Base-by-base conservation (phyloP, 2,888 invertebrate species). In the Cordilura impudica region DNA sequence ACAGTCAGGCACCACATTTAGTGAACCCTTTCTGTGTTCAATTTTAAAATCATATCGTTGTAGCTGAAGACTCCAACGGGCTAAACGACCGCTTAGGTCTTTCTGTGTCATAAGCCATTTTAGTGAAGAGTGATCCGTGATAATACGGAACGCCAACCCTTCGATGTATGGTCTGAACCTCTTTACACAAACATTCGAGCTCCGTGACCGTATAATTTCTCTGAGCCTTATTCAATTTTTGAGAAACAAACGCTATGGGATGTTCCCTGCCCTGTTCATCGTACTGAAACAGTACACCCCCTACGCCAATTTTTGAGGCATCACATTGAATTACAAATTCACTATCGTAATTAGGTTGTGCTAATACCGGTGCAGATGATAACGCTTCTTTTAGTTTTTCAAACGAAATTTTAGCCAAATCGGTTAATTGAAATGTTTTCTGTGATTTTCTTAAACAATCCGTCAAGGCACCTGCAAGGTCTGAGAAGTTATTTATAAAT, bases 141-240 rank as follows among this genome's bases (percentile, higher is more conserved):
- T n/a, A 21, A 47, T 8, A 16, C 76, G 18, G 45, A 83, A 82
- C 10, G 51, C 54, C 4, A 81, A 75, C 0, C 84, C 84, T 35
- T 81, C 77, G n/a, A 76, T 60, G 53, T 78, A 76, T 0, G 75
- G 51, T 18, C 75, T 39, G 26, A 81, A 78, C n/a, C 31, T 67
- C n/a, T 78, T 54, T n/a, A n/a, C n/a, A n/a, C n/a, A n/a, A n/a
- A n/a, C n/a, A 80, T 18, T 75, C 72, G 0, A 60, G 39, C 54
- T 74, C 70, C 1, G 74, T 66, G 0, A 74, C 67, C 2, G 63
- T 70, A 16, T 69, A 75, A 14, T 75, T 75, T 14, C 56, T 49
- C 18, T 75, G 73, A 2, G 58, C 49, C 1, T 43, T 31, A 7
- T 73, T 74, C 1, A 73, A 16, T 39, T 74, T 74, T 18, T 67